A percentile compares a stretch with the other conserved stretches of the same genome.
phyloP scores from a whole-genome alignment of 2,113 vertebrate genomes.

The Archocentrus centrarchus region DNA sequence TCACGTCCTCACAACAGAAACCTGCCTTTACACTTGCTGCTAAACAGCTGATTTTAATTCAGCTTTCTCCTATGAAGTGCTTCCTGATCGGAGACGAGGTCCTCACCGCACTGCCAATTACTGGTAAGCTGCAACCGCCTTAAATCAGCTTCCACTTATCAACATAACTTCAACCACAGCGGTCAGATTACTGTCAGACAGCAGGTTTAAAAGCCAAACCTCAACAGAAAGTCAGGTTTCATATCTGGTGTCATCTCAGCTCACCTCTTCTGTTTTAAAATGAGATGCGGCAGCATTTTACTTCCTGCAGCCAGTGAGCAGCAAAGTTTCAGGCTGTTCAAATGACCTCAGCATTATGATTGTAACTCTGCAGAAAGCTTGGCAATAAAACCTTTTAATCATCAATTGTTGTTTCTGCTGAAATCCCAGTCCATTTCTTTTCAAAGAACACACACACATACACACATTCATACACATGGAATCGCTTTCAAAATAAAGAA shows the following conservation, averaged over 20 bases:
- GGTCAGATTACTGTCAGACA: constrained; percentile 69
- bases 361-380: constrained; percentile 65
- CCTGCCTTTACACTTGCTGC: constrained; percentile 82
- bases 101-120: constrained; percentile 75
- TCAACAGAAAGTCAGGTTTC: constrained; percentile 61
- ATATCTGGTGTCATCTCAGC: constrained; percentile 56
- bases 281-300: constrained; percentile 65
- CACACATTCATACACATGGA: constrained; percentile 6
- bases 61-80: constrained; percentile 77
- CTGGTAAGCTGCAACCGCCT: constrained; percentile 70
- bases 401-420: constrained; percentile 75
- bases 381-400: constrained; percentile 77
- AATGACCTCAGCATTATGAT: constrained; percentile 74
- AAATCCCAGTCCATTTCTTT: constrained; percentile 69
- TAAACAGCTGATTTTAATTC: constrained; percentile 88
- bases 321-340: constrained; percentile 68
- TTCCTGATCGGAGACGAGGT: constrained; percentile 71
- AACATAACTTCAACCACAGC: constrained; percentile 67
- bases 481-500: constrained; percentile 64
- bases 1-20: constrained; percentile 74
- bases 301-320: constrained; percentile 55
- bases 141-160: constrained; percentile 76
- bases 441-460: constrained; percentile 59
- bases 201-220: constrained; percentile 68
- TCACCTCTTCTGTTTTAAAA: constrained; percentile 57